Evolutionary conservation across 2,888 invertebrate species (phyloP).

Genomic region (Escarpia spicata): DNA sequence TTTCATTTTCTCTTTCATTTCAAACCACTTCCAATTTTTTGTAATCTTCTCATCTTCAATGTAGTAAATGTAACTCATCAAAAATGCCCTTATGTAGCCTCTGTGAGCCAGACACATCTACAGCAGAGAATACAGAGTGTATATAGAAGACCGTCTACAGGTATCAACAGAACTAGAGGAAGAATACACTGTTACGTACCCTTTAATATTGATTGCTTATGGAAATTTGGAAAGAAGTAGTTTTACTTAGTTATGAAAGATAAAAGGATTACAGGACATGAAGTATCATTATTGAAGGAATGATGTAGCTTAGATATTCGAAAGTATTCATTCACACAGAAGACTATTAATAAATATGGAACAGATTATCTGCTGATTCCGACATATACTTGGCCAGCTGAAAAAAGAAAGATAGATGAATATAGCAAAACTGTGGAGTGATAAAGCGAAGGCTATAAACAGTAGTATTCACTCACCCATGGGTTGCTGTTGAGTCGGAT

Average conservation of each 20-base stretch:
- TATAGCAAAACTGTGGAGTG: not conserved
- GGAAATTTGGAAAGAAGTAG: no score
- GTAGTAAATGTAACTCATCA: not conserved
- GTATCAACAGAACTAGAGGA: not conserved
- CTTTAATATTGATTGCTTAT: not conserved
- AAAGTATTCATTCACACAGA: no score
- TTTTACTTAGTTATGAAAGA: no score
- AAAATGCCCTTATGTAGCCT: not conserved
- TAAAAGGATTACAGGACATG: no score
- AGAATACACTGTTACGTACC: not conserved
- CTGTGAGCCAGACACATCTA: constrained; percentile 10
- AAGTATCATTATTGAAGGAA: no score
- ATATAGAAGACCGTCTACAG: not conserved
- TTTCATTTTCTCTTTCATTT: not conserved
- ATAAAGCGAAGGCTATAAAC: not conserved
- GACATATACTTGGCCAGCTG: no score
- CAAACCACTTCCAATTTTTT: not conserved
- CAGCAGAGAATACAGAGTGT: not conserved
- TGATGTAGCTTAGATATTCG: no score
- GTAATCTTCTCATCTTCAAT: not conserved
- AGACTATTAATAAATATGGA: no score
- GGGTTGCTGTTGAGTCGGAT: constrained; percentile 1
- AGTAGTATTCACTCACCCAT: not conserved
- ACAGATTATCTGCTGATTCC: no score
- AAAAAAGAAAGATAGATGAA: no score